Conservation (phyloP, 1,140 invertebrate genomes). For the Drosophila oshimai region DNA sequence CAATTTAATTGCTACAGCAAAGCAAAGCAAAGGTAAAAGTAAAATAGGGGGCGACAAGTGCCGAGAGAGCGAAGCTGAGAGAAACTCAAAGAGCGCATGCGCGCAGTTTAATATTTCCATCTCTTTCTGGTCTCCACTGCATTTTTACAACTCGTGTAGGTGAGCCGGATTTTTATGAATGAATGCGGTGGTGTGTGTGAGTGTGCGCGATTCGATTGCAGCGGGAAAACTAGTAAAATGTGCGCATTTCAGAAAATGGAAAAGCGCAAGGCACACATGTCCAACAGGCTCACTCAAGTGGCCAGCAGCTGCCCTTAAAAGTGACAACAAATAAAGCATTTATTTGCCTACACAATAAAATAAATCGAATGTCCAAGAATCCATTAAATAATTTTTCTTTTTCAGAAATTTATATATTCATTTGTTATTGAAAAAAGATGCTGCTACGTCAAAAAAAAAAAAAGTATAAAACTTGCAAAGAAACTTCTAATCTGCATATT, state of each 20-base stretch:
- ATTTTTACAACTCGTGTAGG: constrained; percentile 78
- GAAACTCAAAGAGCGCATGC: constrained; percentile 56
- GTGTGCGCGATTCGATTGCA: constrained; percentile 24
- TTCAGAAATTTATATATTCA: too few species aligned
- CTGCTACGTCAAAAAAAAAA: too few species aligned
- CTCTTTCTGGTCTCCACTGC: constrained; percentile 16
- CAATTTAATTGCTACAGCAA: constrained; percentile 44
- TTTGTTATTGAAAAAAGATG: too few species aligned
- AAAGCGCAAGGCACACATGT: constrained; percentile 7
- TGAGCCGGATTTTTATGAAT: constrained; percentile 79
- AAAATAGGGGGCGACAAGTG: constrained; percentile 48
- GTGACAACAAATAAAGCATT: not conserved
- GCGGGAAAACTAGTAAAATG: constrained; percentile 2
- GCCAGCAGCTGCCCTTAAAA: not conserved
- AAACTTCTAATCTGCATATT: too few species aligned
- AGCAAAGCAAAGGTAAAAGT: not conserved
- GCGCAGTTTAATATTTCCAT: constrained; percentile 19
- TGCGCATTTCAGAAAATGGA: not conserved
- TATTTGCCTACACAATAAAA: not conserved
- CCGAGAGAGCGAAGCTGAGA: constrained; percentile 22
- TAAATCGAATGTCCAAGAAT: not conserved
- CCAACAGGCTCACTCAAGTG: constrained; percentile 14
- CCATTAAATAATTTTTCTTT: not conserved
- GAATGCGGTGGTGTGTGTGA: constrained; percentile 55
- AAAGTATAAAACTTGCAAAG: too few species aligned